Base-by-base conservation (phyloP, 1,140 invertebrate species). In the Cyphomyrmex costatus region DNA sequence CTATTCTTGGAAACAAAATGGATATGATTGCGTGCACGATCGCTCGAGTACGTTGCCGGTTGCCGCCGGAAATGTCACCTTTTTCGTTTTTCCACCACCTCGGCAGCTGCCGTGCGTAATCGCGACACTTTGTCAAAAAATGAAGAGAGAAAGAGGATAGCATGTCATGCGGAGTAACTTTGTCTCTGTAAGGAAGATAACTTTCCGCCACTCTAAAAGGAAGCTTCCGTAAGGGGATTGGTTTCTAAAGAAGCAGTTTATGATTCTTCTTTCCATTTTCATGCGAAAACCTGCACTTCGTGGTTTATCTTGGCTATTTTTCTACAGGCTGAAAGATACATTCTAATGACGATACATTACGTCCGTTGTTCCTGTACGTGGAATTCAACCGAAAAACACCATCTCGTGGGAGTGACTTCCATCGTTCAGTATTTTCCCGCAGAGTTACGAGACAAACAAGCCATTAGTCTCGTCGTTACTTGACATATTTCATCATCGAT, bases 21-120 rank as follows among this genome's bases (percentile, higher is more conserved):
- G 88, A 90, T 73, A 71, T 63, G 89, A 90, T 90, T 88, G 85
- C 85, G 85, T 56, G 58, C 68, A 60, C 36, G 61, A 82, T 74
- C 60, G 49, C 30, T 53, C 30, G 58, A 12, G 27, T 21, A 8
- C 53, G 27, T 70, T 30, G 78, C 6, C 42, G 80, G 65, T 66
- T 63, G 12, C 33, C 3, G 58, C 24, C 19, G 49, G n/a, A 86
- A 73, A 66, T 19, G 65, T 63, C 56, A 61, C 5, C 14, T 53
- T 53, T 65, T 79, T 49, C 80, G 51, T 36, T 77, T 60, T 46
- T 14, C 53, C n/a, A 16, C 30, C 14, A 33, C 30, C 46, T 66
- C 51, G 36, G 33, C 46, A 51, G 19, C 58, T 73, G 66, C 66
- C 27, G 19, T 14, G 14, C 6, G 71, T 74, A 65, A 89, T 86